Evolutionary conservation across 2,888 invertebrate genomes (phyloP), one percentile per base, ranked within the genome.

Genomic region (Chaetogeoica ovagalla): DNA sequence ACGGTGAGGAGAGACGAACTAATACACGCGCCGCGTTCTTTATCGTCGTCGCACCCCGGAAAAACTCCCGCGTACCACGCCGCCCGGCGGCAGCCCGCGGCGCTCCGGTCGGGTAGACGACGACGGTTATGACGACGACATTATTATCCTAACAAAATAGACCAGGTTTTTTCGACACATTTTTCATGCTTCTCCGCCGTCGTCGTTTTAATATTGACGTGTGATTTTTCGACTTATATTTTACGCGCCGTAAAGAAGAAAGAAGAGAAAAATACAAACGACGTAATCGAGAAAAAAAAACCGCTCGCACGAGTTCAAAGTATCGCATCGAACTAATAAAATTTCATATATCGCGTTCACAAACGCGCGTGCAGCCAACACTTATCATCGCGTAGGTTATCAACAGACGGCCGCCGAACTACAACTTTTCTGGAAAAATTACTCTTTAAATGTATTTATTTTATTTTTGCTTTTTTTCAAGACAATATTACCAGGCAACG

Each of bases 71-170:
- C 23, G 63, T 74, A 19, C 69, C 23, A 23, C 15, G 39, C n/a
- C 59, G 30, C 62, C 30, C 30, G 4, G 4, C 30, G 30, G 30
- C 30, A n/a, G n/a, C n/a, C n/a, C n/a, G n/a, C n/a, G n/a, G n/a
- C n/a, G n/a, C n/a, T n/a, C n/a, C n/a, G n/a, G n/a, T n/a, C n/a
- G n/a, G 71, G 55, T 71, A 70, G 23, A 79, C 77, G 77, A 55
- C 70, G 23, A 79, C 77, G 77, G 63, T 79, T 79, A 79, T 70
- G 77, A 55, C 77, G 60, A 79, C 70, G 77, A 55, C 77, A 55
- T 70, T 70, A 79, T 79, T 79, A 79, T 79, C 77, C 37, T 70
- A 79, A 70, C 77, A 55, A 79, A 79, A 79, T 79, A 79, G 77
- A 70, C 62, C 62, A 55, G 52, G 52, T 60, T 68, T 75, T 66